Base-by-base conservation (phyloP, 2,113 vertebrate species). In the Ranitomeya imitator region DNA sequence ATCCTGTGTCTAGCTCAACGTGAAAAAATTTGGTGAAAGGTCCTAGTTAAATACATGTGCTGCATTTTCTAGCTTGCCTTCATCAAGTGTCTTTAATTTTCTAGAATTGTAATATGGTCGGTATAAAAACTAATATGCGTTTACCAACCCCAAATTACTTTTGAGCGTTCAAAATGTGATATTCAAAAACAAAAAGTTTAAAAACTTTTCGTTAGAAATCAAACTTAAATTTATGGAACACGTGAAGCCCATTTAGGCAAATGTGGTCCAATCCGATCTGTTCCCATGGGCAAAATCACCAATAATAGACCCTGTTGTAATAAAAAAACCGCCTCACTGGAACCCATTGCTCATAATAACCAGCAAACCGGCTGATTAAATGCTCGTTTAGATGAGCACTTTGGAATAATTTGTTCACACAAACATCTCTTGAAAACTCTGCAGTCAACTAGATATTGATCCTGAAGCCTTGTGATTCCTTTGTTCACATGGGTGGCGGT, bases 401-500 rank as follows among this genome's bases (percentile, higher is more conserved):
- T 76, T 76, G 31, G 18, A 76, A 76, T 76, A 76, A 76, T 76
- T 76, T 76, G 73, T 76, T 76, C 73, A 10, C 73, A 76, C 73
- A 76, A 76, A 76, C 73, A 76, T 52, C 73, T 76, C 45, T 37
- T 45, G 52, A 52, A 76, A 76, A 52, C 73, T 76, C 73, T 5
- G 73, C 73, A 76, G 37, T 51, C 37, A 51, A 52, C 73, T 76
- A 45, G 16, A 52, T 76, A 76, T 76, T 76, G 73, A 76, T 76
- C 73, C 16, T 52, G 45, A 18, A 52, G 73, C 45, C 45, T 76
- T 9, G 5, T 45, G 18, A 52, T 52, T 52, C 73, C 73, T 76
- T 76, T 76, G 73, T 76, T 76, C 73, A 76, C 73, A 52, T 52
- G 73, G 73, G 73, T 76, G 73, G 73, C 73, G 73, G 73, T 51